Evolutionary conservation across 2,113 vertebrate genomes (phyloP).

Genomic region (Eulacestoma nigropectus): DNA sequence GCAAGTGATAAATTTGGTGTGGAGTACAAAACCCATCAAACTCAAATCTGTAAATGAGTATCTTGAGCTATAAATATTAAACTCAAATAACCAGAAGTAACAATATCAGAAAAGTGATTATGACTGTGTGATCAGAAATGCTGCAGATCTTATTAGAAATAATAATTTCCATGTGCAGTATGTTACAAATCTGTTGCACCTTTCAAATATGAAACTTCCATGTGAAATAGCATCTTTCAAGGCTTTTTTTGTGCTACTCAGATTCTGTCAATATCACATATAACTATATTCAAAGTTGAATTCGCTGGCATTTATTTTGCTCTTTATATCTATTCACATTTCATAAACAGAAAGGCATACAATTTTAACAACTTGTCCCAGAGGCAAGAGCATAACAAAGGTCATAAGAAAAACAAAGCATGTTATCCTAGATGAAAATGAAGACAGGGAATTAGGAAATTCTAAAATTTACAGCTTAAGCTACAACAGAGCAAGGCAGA

Average conservation of each 20-base stretch:
- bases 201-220: background rate
- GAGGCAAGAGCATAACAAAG: constrained; percentile 38
- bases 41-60: background rate
- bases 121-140: constrained; percentile 21
- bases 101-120: constrained; percentile 8
- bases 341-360: background rate
- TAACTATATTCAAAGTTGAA: background rate
- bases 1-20: background rate
- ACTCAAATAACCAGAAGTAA: constrained; percentile 42
- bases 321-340: constrained; percentile 9
- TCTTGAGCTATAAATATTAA: background rate
- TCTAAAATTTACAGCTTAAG: constrained; percentile 9
- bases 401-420: constrained; percentile 41
- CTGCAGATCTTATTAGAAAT: background rate
- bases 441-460: constrained; percentile 32
- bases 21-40: background rate
- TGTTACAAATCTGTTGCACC: background rate
- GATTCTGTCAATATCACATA: background rate
- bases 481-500: background rate
- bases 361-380: constrained; percentile 27
- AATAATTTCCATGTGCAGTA: background rate
- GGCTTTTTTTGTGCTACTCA: background rate
- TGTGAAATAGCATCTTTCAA: background rate
- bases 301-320: background rate
- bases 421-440: constrained; percentile 31